phyloP scores from a whole-genome alignment of 92 coral and sea anemone species.

The Phenganax marumi region DNA sequence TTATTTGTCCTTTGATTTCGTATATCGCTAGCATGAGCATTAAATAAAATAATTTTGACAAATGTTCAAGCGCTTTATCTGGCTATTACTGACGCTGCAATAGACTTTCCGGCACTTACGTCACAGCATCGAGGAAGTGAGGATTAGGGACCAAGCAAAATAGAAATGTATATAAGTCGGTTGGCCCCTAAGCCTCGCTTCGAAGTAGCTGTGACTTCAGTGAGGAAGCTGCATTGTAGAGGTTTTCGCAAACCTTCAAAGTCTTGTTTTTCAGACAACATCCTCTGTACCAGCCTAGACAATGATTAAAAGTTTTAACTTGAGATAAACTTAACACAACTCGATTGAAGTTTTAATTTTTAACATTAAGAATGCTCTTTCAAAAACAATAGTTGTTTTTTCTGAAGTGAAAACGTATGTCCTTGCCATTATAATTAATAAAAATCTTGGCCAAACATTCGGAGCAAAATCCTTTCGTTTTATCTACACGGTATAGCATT shows the following conservation, averaged over 20 bases:
- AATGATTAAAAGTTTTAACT: not conserved
- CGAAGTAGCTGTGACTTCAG: too few relatives aligned
- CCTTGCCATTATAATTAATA: not conserved
- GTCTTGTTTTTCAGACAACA: slow-evolving; percentile 76
- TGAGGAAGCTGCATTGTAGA: not conserved
- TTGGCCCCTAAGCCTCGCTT: too few relatives aligned
- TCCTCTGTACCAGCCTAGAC: slow-evolving; percentile 94
- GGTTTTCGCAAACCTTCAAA: slow-evolving; percentile 57
- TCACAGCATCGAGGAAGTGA: too few relatives aligned
- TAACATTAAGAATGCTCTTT: too few relatives aligned
- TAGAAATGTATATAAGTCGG: too few relatives aligned
- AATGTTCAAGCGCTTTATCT: not conserved
- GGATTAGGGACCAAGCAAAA: too few relatives aligned
- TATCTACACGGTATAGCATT: too few relatives aligned
- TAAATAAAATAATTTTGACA: not conserved
- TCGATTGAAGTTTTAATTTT: too few relatives aligned
- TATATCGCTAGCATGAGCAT: not conserved
- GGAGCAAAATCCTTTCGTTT: too few relatives aligned
- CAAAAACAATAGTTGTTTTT: too few relatives aligned
- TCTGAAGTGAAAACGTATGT: not conserved
- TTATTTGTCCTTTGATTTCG: not conserved
- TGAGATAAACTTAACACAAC: too few relatives aligned
- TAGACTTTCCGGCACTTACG: too few relatives aligned
- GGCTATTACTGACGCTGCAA: not conserved
- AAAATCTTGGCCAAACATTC: not conserved